Conservation (phyloP, 2,113 vertebrate species). For the Datnioides undecimradiatus region DNA sequence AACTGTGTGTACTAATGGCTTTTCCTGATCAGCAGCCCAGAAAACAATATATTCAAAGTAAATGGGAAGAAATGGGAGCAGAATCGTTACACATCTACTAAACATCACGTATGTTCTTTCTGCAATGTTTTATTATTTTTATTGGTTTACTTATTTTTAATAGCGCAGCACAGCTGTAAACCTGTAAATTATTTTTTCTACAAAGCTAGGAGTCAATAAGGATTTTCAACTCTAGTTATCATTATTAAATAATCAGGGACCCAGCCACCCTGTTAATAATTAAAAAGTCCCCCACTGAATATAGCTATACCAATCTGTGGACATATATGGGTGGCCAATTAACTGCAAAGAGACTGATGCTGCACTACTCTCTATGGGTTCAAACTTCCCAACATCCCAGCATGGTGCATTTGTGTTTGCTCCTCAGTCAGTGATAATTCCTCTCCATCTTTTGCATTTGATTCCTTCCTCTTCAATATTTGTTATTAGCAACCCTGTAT, state of each 20-base stretch:
- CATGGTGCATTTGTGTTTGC: not conserved
- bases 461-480: no score
- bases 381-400: not conserved
- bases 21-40: not conserved
- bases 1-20: not conserved
- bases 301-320: not conserved
- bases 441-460: not conserved
- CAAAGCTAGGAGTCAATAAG: not conserved
- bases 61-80: not conserved
- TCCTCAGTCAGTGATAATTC: not conserved
- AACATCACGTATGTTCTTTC: no score
- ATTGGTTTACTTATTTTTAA: not conserved
- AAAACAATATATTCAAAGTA: not conserved
- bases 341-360: not conserved
- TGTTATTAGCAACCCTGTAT: not conserved
- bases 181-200: not conserved
- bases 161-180: not conserved
- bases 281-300: no score
- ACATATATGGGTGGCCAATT: not conserved
- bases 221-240: not conserved
- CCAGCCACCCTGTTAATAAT: no score
- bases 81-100: not conserved
- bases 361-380: not conserved
- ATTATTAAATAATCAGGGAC: no score
- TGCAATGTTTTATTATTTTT: not conserved